Evolutionary conservation across 2,113 vertebrate species (phyloP).

Genomic region (Microtus pennsylvanicus): DNA sequence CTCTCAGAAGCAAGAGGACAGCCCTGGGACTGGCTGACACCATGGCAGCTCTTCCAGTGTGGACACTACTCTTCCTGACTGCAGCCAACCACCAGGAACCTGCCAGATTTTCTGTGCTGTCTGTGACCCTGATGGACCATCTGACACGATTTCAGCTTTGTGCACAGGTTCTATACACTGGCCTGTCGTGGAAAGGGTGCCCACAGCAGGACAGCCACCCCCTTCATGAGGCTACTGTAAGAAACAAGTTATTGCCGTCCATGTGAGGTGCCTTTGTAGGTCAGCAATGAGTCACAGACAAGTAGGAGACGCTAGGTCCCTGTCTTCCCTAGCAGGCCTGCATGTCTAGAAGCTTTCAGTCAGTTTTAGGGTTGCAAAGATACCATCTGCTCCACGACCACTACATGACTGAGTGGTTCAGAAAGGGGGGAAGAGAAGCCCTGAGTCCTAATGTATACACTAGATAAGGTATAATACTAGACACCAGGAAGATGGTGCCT

Average conservation of each 20-base stretch:
- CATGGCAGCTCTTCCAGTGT: fast-evolving
- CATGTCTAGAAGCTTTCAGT: background rate
- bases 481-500: background rate
- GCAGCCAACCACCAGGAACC: background rate
- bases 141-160: background rate
- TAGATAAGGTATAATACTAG: background rate
- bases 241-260: background rate
- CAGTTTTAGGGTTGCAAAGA: background rate
- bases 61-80: background rate
- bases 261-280: background rate
- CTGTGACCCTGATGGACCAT: fast-evolving
- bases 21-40: too few species aligned
- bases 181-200: background rate
- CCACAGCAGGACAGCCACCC: background rate
- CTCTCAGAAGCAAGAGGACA: background rate
- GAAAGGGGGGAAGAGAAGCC: background rate
- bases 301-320: background rate
- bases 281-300: background rate
- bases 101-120: background rate
- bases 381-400: too few species aligned
- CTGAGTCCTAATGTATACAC: background rate
- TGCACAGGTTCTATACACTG: background rate
- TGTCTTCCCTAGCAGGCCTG: background rate
- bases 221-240: background rate
- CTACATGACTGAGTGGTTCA: background rate